Percentiles rank a stretch among this genome's conserved stretches.
Evolutionary conservation across 1,140 invertebrate species (phyloP).

Genomic region (Eumeta japonica): DNA sequence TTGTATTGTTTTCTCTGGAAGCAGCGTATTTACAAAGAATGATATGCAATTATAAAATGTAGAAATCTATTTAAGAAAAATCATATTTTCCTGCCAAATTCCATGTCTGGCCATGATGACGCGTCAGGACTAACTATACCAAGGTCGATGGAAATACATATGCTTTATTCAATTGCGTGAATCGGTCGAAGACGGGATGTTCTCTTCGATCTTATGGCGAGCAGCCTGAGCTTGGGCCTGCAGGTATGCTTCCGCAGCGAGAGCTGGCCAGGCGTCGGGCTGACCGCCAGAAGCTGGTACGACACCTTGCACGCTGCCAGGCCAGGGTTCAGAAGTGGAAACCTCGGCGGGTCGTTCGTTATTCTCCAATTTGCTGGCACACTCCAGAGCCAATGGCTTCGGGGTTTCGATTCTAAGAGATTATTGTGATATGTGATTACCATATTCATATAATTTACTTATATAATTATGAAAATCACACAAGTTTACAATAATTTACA

Average conservation of each 20-base stretch:
- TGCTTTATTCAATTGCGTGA: constrained; percentile 39
- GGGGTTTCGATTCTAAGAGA: constrained; percentile 53
- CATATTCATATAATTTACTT: background rate
- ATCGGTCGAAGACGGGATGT: constrained; percentile 48
- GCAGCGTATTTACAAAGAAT: no score
- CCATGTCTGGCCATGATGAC: no score
- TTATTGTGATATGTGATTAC: constrained; percentile 3
- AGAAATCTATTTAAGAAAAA: no score
- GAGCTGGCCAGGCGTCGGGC: constrained; percentile 16
- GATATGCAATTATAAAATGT: no score
- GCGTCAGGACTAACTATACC: no score
- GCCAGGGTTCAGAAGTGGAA: constrained; percentile 41
- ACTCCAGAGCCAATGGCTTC: constrained; percentile 42
- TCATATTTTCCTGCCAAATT: no score
- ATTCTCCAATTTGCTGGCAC: constrained; percentile 24
- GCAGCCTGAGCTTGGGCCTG: constrained; percentile 40
- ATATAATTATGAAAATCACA: constrained; percentile 2
- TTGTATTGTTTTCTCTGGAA: no score
- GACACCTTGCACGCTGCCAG: constrained; percentile 12
- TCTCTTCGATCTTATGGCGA: constrained; percentile 47
- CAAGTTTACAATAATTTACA: no score
- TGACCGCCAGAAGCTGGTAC: constrained; percentile 18
- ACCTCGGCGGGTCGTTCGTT: constrained; percentile 45
- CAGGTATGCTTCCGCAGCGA: constrained; percentile 39
- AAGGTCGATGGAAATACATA: no score